Percentiles rank a stretch among this genome's conserved stretches.
These are phyloP conservation scores for Smutsia gigantea DNA, from an alignment of 2,797 vertebrate genomes.

Conservation along the genomic window DNA sequence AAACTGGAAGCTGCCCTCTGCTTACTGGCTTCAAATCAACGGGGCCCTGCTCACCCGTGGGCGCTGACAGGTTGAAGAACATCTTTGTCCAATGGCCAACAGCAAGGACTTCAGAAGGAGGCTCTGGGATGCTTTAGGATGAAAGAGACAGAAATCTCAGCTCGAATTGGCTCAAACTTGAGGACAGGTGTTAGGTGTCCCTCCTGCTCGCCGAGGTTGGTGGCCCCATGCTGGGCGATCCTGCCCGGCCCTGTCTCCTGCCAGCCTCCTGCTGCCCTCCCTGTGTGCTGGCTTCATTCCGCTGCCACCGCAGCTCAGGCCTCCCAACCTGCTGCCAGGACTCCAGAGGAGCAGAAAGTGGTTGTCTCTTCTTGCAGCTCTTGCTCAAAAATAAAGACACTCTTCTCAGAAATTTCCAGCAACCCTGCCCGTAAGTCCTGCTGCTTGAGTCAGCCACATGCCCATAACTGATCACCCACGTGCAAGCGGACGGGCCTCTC, in stretches of 20 bases:
- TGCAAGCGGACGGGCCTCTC: background rate
- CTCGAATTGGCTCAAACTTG: background rate
- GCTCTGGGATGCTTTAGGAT: background rate
- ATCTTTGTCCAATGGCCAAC: background rate
- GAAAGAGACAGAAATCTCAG: background rate
- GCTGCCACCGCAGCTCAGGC: too few relatives aligned
- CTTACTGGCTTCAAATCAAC: background rate
- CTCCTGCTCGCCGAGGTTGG: background rate
- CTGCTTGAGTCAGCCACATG: background rate
- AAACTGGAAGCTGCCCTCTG: background rate
- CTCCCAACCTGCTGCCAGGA: background rate
- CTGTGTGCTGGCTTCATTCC: background rate
- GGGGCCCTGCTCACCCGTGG: too few relatives aligned
- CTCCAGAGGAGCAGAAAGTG: background rate
- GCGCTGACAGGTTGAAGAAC: background rate
- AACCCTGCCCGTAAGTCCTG: background rate
- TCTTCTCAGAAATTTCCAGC: background rate
- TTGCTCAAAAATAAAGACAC: background rate
- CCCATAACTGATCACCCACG: background rate
- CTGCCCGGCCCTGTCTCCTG: background rate
- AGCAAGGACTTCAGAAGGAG: background rate
- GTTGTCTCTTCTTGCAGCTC: background rate
- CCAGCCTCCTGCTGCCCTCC: background rate
- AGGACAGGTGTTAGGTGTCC: background rate
- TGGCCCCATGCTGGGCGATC: accelerated